Conservation (phyloP, 2,797 vertebrate genomes). For the Calcarius lapponicus region DNA sequence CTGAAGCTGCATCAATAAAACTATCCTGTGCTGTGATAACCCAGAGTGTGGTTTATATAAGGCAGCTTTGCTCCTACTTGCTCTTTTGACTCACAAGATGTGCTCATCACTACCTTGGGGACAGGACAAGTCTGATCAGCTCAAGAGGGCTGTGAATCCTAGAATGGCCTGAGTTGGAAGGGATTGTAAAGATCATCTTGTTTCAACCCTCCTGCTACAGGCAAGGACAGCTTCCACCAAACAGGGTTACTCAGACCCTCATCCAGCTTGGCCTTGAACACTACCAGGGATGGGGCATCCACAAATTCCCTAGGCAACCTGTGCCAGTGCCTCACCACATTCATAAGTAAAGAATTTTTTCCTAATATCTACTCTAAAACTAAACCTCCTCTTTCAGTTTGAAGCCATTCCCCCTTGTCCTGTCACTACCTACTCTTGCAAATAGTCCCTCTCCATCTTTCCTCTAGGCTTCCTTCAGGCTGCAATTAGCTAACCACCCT, state of each 20-base stretch:
- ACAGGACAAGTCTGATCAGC: neutral
- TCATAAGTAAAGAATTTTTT: too few relatives aligned
- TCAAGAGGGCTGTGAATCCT: neutral
- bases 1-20: neutral
- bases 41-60: neutral
- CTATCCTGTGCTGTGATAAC: neutral
- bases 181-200: neutral
- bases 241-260: neutral
- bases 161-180: neutral
- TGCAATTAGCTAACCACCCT: neutral
- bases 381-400: neutral
- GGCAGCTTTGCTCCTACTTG: neutral
- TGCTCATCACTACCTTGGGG: rapidly evolving
- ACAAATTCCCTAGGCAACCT: neutral
- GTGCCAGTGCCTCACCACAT: neutral
- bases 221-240: neutral
- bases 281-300: neutral
- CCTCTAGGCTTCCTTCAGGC: neutral
- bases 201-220: neutral
- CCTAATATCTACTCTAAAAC: neutral
- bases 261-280: neutral
- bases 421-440: neutral
- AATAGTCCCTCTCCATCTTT: neutral
- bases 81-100: neutral
- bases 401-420: neutral